Evolutionary conservation across 2,888 invertebrate species (phyloP), one percentile per base, ranked within the genome.

Genomic region (Drosophila demipolita): DNA sequence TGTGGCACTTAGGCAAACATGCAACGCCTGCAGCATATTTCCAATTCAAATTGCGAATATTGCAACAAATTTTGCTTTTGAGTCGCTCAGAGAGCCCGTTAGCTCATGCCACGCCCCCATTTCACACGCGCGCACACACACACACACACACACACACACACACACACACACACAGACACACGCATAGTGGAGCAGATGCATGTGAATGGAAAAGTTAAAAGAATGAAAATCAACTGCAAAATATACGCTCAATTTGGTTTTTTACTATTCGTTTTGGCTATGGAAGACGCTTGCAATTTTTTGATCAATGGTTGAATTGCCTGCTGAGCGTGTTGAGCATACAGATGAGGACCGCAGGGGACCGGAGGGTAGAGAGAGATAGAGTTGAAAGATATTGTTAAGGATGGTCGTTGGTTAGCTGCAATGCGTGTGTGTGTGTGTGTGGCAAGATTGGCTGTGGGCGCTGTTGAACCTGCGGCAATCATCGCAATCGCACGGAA

Each of bases 21-120:
- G 83, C 80, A 80, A 75, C 75, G 82, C 82, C 82, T 80, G 78
- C 83, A 82, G 81, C 82, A 78, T 57, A 82, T 82, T 82, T 82
- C 82, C 82, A 82, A 82, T 82, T 82, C 82, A 82, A 82, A 82
- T 82, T 83, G 80, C 78, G 83, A 80, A 80, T 83, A 80, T 80
- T 82, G 83, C 82, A 83, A 83, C 82, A 83, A 83, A 83, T 83
- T 83, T 81, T 63, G 32, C 68, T 65, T 73, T 20, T 52, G 62
- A 54, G 63, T 45, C 48, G 33, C 45, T 40, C 42, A 29, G 36
- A 38, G 42, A 59, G 32, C 50, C 33, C 40, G 40, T 48, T 49
- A 42, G 40, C 36, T 35, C 11, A 11, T 11, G 55, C 67, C 61
- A 42, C 61, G 40, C 52, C 48, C 26, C 23, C 23, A 7, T 12